Base-by-base conservation (phyloP, 53 echinoderm and acorn worm species). In the Zoroaster sp. region DNA sequence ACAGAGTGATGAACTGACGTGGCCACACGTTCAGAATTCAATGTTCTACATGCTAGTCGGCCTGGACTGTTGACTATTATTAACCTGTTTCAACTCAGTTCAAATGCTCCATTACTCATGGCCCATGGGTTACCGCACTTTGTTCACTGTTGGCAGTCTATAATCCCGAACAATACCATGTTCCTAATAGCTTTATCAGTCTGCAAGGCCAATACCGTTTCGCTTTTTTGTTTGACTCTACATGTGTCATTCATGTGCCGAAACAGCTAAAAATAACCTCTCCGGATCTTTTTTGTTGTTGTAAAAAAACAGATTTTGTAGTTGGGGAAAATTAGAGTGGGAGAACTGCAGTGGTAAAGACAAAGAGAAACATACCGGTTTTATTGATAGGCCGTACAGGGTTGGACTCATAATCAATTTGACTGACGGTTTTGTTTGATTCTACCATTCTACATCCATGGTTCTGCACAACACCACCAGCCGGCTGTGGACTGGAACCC, bases 91-190 rank as follows among this genome's bases (percentile, higher is more conserved):
- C 23, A 23, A 4, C n/a, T 54, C 55, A 23, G 5, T 68, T 67
- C 42, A 68, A 38, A 23, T 66, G 82, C 42, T 31, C 44, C 66
- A 82, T 82, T 82, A 82, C 82, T 67, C 82, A 82, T 14, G 35
- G 31, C 14, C 31, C 75, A 46, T 32, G 68, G 68, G 68, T 30
- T 41, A 8, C 13, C 44, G 82, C 41, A 82, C 82, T 82, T 82
- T 68, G 82, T 82, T 82, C 82, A 30, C 55, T n/a, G 28, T 59
- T 9, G 59, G 54, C 17, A 17, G 33, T 14, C 43, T 32, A 44
- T 25, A 36, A 40, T 25, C 18, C 63, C 23, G 15, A 59, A 59
- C 63, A 28, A 1, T 0, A 59, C 8, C 11, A 54, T 5, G 25
- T 59, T 11, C 10, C 63, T 59, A 2, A 25, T 25, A 10, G 0